Conservation (phyloP, 2,113 vertebrate species). For the Lagopus muta region DNA sequence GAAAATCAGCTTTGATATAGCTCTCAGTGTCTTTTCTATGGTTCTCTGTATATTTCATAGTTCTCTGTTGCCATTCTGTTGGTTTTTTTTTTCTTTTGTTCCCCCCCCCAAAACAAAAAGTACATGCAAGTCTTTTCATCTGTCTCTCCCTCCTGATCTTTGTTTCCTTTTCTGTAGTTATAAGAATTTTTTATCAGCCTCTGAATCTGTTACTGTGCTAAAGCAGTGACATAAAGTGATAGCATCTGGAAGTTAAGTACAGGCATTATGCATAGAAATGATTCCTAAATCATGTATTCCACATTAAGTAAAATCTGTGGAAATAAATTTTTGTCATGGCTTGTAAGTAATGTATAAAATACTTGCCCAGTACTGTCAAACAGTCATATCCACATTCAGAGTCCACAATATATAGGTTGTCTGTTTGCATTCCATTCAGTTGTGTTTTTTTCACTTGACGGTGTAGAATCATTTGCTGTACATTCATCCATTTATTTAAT, state of each 20-base stretch:
- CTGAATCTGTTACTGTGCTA: constrained; percentile 50
- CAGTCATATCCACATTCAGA: constrained; percentile 31
- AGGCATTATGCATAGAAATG: constrained; percentile 68
- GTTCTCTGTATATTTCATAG: neutral
- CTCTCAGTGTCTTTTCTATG: neutral
- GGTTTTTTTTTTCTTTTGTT: neutral
- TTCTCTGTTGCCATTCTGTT: neutral
- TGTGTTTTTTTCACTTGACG: constrained; percentile 1
- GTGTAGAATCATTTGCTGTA: constrained; percentile 41
- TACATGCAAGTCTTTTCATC: neutral
- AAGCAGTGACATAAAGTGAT: constrained; percentile 37
- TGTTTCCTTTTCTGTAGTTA: constrained; percentile 35
- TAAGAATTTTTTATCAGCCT: constrained; percentile 59
- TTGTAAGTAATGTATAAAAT: constrained; percentile 39
- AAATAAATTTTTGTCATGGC: constrained; percentile 51
- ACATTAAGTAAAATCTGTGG: constrained; percentile 27
- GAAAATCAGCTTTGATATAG: neutral
- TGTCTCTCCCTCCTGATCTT: constrained; percentile 23
- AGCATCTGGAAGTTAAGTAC: constrained; percentile 57
- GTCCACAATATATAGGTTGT: constrained; percentile 34
- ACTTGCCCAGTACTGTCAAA: constrained; percentile 34
- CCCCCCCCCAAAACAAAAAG: neutral
- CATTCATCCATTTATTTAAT: constrained; percentile 21
- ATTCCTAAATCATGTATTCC: constrained; percentile 57
- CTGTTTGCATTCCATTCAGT: constrained; percentile 20